Conservation (phyloP, 1,140 invertebrate species). For the Sesamia nonagrioides region DNA sequence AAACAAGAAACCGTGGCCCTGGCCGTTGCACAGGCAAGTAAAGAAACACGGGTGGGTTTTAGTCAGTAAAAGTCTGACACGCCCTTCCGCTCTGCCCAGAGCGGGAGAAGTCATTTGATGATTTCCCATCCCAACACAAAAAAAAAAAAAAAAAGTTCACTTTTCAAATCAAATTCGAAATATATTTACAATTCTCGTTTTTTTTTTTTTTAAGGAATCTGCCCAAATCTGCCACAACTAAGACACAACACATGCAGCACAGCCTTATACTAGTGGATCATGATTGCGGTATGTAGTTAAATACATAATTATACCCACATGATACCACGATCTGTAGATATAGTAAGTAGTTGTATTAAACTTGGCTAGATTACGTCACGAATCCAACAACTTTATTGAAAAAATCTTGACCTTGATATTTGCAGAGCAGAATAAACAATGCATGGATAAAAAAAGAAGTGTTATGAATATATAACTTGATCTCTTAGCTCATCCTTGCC, state of each 20-base stretch:
- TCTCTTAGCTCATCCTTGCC: constrained; percentile 47
- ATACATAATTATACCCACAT: background rate
- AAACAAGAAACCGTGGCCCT: too few relatives aligned
- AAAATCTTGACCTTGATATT: constrained; percentile 34
- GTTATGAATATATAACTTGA: constrained; percentile 41
- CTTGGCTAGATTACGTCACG: background rate
- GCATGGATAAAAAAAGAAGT: constrained; percentile 40
- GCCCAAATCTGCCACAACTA: too few relatives aligned
- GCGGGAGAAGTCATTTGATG: too few relatives aligned
- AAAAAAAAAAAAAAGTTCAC: too few relatives aligned
- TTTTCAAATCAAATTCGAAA: too few relatives aligned
- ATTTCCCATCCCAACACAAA: too few relatives aligned
- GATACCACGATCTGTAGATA: background rate
- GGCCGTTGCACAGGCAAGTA: too few relatives aligned
- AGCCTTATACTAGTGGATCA: background rate
- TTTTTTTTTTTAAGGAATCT: too few relatives aligned
- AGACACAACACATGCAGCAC: background rate
- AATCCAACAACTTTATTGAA: constrained; percentile 27
- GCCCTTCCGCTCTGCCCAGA: too few relatives aligned
- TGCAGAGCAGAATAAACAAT: constrained; percentile 31
- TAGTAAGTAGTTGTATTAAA: background rate
- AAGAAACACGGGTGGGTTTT: too few relatives aligned
- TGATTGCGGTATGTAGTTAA: constrained; percentile 5
- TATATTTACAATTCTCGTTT: too few relatives aligned
- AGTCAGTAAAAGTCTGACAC: too few relatives aligned